Evolutionary conservation across 2,888 invertebrate species (phyloP), one percentile per base, ranked within the genome.

Genomic region (Ormyrus thymus): DNA sequence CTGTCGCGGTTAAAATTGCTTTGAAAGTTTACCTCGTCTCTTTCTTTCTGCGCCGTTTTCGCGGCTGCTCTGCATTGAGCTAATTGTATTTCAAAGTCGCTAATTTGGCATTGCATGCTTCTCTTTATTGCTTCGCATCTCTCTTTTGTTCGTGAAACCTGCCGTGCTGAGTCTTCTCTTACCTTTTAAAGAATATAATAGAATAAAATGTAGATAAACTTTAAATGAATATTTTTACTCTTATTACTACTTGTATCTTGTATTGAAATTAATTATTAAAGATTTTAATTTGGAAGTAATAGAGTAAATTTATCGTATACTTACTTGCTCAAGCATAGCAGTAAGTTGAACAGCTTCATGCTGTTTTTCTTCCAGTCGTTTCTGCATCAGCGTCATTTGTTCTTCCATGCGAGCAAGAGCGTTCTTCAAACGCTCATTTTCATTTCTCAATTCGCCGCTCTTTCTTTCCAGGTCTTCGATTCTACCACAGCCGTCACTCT

Each of bases 131-230:
- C 93, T 76, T 94, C 94, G 9, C 93, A 93, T 72, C 94, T 91
- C 77, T 94, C 94, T 83, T 93, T 93, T 48, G 93, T 93, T 11
- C 94, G 91, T 1, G 93, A 92, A 45, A 94, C 89, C 77, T 94
- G 94, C 6, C 94, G 88, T 0, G 94, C 93, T 0, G 94, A 93
- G 85, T 95, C 94, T 83, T 95, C 94, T 0, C 94, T 89, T 0
- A 94, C 92, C 59, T 92, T 91, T 45, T 15, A 45, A 46, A 69
- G 11, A 68, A 55, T 61, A 70, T n/a, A 13, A 64, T 43, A 29
- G 29, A 29, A 29, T 29, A 29, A 29, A 29, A 29, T 29, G 4
- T 29, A 29, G 29, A 1, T 6, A 56, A 55, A 43, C 45, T 64
- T 58, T 48, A 29, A 59, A 68, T 43, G 55, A 51, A 13, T 2